These are phyloP conservation scores for Drosophila atroscutellata DNA, from an alignment of 2,888 invertebrate genomes.

Conservation along the genomic window DNA sequence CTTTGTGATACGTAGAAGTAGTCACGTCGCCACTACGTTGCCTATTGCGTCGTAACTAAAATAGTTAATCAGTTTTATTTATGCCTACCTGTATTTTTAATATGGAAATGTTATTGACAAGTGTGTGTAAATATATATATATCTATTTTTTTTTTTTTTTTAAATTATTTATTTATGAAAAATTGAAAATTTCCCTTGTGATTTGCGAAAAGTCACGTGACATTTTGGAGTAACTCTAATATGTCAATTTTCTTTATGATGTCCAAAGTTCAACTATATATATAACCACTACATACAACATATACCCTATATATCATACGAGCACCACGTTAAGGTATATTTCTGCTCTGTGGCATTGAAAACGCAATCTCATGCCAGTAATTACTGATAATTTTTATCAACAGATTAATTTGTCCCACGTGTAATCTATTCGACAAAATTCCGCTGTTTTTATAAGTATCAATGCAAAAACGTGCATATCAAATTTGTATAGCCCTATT, in stretches of 20 bases:
- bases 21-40: slow-evolving; percentile 45
- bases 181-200: not conserved
- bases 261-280: not conserved
- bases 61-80: slow-evolving; percentile 7
- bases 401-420: slow-evolving; percentile 41
- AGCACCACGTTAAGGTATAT: not conserved
- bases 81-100: slow-evolving; percentile 1
- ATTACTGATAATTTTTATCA: slow-evolving; percentile 48
- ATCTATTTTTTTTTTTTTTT: accelerated
- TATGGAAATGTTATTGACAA: slow-evolving; percentile 10
- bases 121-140: not conserved
- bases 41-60: slow-evolving; percentile 47
- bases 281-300: not conserved
- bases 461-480: not conserved
- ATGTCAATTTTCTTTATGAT: not conserved
- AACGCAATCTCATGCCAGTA: slow-evolving; percentile 28
- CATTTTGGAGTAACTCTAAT: not conserved
- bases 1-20: slow-evolving; percentile 49
- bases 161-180: not conserved
- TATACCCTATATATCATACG: not conserved
- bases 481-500: not conserved
- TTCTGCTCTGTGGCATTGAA: slow-evolving; percentile 37
- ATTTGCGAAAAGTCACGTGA: not conserved
- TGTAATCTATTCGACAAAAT: slow-evolving; percentile 17
- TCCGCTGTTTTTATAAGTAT: not conserved